Evolutionary conservation across 2,113 vertebrate species (phyloP).

Genomic region (Pollimyrus isidori): DNA sequence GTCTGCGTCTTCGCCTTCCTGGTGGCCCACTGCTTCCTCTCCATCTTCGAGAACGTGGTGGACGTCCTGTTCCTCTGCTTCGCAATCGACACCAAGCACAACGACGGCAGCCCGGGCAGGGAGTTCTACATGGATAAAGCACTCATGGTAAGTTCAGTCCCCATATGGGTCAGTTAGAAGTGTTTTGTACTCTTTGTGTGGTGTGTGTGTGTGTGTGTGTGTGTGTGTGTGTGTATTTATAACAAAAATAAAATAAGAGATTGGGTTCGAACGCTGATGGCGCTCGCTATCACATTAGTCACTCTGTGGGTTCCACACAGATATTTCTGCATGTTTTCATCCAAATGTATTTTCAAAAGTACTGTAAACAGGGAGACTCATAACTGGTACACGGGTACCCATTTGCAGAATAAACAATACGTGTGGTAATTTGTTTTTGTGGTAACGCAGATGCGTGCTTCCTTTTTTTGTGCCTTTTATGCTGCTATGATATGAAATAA

Average conservation of each 20-base stretch:
- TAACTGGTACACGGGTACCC: background rate
- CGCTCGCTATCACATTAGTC: too few relatives aligned
- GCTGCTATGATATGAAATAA: too few relatives aligned
- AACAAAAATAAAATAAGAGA: too few relatives aligned
- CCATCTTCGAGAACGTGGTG: conserved; percentile 94
- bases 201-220: too few relatives aligned
- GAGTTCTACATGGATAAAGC: conserved; percentile 98
- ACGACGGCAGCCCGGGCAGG: conserved; percentile 84
- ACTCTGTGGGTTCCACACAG: background rate
- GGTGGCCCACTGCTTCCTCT: conserved; percentile 97
- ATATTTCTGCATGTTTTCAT: background rate
- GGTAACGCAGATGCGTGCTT: too few relatives aligned
- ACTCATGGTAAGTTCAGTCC: conserved; percentile 75
- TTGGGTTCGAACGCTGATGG: too few relatives aligned
- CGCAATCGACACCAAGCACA: conserved; percentile 90
- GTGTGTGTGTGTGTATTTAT: too few relatives aligned
- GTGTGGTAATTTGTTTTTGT: too few relatives aligned
- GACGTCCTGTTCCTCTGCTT: conserved; percentile 98
- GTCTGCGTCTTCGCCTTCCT: conserved; percentile 92
- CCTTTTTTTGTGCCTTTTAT: too few relatives aligned
- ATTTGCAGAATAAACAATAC: too few relatives aligned
- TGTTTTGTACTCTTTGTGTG: background rate
- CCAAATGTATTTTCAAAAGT: too few relatives aligned
- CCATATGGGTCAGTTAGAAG: background rate
- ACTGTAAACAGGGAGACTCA: background rate